A percentile compares a stretch with the other conserved stretches of the same genome.
Conservation (phyloP, 2,888 invertebrate species). For the Harmothoe impar region DNA sequence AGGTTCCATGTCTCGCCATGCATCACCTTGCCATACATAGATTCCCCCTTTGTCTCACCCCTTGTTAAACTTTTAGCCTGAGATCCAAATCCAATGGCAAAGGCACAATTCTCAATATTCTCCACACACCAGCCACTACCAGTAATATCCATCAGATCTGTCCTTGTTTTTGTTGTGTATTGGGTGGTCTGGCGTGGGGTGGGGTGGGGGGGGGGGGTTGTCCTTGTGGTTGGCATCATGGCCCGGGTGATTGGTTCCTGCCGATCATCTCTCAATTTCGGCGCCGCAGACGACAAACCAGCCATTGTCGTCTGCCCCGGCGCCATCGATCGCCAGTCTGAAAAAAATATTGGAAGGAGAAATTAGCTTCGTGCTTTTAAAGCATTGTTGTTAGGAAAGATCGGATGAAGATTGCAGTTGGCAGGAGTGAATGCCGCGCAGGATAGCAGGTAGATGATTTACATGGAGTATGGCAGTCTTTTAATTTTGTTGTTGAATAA, state of each 20-base stretch:
- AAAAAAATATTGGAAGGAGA: not conserved
- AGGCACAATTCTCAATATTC: no score
- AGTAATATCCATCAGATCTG: constrained; percentile 1
- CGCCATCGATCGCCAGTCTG: not conserved
- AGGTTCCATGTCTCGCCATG: no score
- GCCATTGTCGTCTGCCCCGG: constrained; percentile 1
- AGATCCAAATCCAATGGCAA: no score
- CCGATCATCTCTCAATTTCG: constrained; percentile 33
- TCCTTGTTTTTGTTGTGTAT: not conserved
- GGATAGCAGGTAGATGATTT: no score
- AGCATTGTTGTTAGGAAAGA: not conserved
- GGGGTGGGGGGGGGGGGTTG: not conserved
- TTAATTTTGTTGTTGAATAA: no score
- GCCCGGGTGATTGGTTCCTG: not conserved
- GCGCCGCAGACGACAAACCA: constrained; percentile 14
- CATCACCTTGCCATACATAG: no score
- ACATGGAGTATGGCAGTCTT: no score
- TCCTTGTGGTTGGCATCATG: not conserved
- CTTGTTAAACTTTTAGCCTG: no score
- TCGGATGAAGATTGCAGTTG: no score
- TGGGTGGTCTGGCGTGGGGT: not conserved
- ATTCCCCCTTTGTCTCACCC: no score
- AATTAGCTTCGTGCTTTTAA: not conserved
- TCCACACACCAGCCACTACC: not conserved
- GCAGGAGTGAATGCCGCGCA: no score